Percentiles rank a stretch among this genome's conserved stretches.
Conservation (phyloP, 2,888 invertebrate species). For the Chymomyza procnemis region DNA sequence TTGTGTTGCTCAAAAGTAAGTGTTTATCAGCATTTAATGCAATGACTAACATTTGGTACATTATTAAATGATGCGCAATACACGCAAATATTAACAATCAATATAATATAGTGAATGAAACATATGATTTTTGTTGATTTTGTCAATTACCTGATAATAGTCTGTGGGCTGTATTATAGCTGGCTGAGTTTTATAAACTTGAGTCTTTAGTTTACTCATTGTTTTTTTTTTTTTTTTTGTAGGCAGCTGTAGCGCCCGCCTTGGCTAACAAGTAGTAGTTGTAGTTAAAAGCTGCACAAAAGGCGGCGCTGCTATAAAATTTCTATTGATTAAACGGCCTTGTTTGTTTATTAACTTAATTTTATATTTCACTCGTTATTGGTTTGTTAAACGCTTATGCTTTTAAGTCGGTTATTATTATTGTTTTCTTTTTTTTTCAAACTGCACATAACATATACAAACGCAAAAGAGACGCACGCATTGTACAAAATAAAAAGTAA, state of each 20-base stretch:
- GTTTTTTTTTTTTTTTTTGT: slow-evolving; percentile 3
- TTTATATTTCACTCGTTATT: too few relatives aligned
- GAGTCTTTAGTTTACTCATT: slow-evolving; percentile 47
- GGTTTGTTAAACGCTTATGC: too few relatives aligned
- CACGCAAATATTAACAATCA: slow-evolving; percentile 10
- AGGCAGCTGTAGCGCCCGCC: neutral
- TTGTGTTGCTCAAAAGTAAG: neutral
- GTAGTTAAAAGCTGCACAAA: slow-evolving; percentile 24
- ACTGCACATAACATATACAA: slow-evolving; percentile 12
- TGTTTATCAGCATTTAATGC: neutral
- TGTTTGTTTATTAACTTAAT: neutral
- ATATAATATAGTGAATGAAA: slow-evolving; percentile 21
- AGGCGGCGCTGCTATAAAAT: neutral
- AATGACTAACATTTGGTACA: neutral
- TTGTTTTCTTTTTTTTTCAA: neutral
- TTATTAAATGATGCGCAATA: slow-evolving; percentile 50
- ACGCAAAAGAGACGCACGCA: slow-evolving; percentile 37
- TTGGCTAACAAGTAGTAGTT: slow-evolving; percentile 9
- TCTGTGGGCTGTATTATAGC: slow-evolving; percentile 75
- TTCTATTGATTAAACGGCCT: slow-evolving; percentile 1
- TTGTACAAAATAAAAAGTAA: slow-evolving; percentile 31
- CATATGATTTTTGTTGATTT: slow-evolving; percentile 24
- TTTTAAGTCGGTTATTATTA: too few relatives aligned
- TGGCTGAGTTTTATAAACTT: slow-evolving; percentile 50
- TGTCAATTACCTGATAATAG: slow-evolving; percentile 69